A percentile compares a stretch with the other conserved stretches of the same genome.
phyloP scores from a whole-genome alignment of 2,888 invertebrate species.

The Antitype chi region DNA sequence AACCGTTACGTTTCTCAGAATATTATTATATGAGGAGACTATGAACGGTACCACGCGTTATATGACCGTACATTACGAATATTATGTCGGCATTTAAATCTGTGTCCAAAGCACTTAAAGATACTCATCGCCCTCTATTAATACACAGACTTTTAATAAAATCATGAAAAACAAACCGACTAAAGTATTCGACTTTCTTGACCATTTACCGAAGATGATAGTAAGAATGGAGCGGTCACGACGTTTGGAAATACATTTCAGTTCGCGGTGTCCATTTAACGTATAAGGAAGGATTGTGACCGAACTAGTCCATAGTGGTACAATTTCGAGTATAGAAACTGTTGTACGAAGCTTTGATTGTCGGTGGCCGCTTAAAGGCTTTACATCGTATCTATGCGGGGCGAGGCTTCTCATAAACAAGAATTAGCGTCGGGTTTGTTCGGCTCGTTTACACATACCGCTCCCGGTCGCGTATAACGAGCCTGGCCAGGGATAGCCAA shows the following conservation, averaged over 20 bases:
- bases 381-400: constrained; percentile 80
- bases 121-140: constrained; percentile 80
- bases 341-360: constrained; percentile 79
- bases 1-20: constrained; percentile 86
- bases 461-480: constrained; percentile 86
- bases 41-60: constrained; percentile 80
- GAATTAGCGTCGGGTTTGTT: constrained; percentile 88
- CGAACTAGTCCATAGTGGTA: constrained; percentile 70
- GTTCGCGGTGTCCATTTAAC: constrained; percentile 75
- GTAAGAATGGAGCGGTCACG: constrained; percentile 73
- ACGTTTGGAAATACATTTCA: constrained; percentile 71
- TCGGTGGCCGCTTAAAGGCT: constrained; percentile 81
- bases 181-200: constrained; percentile 65
- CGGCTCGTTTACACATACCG: constrained; percentile 89
- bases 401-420: constrained; percentile 87
- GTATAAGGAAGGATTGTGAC: constrained; percentile 76
- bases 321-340: constrained; percentile 73
- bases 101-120: constrained; percentile 81
- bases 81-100: constrained; percentile 81
- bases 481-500: constrained; percentile 78
- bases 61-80: constrained; percentile 80
- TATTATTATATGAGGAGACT: constrained; percentile 77
- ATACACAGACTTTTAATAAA: constrained; percentile 75
- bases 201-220: constrained; percentile 58
- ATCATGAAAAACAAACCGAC: constrained; percentile 69